Percentiles rank a stretch among this genome's conserved stretches.
phyloP scores from a whole-genome alignment of 2,888 invertebrate species.

The Helleia helle region DNA sequence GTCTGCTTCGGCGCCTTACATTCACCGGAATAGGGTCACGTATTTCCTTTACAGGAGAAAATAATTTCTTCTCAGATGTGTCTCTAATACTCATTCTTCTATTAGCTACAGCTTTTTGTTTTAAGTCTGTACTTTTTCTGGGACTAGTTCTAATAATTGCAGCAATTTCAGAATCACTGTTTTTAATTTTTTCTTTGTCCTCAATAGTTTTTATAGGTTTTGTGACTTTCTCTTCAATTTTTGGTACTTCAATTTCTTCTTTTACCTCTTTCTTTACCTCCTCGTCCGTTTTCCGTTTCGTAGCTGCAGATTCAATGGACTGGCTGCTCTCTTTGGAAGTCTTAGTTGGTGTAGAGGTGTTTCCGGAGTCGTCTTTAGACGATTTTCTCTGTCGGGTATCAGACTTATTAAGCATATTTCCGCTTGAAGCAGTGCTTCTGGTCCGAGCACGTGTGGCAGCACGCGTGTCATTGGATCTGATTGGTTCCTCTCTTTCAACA shows the following conservation, averaged over 20 bases:
- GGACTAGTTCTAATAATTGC: conserved; percentile 34
- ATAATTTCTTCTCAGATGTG: conserved; percentile 24
- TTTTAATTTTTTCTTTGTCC: conserved; percentile 39
- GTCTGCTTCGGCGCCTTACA: conserved; percentile 27
- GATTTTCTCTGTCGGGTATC: conserved; percentile 69
- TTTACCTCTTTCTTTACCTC: conserved; percentile 63
- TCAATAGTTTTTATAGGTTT: conserved; percentile 31
- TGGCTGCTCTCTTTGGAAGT: conserved; percentile 73
- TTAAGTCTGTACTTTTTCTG: conserved; percentile 36
- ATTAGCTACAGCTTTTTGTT: conserved; percentile 37
- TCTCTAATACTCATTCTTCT: conserved; percentile 34
- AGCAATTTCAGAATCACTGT: conserved; percentile 21
- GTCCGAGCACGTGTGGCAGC: conserved; percentile 77
- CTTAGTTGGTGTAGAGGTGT: conserved; percentile 54
- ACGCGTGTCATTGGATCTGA: conserved; percentile 57
- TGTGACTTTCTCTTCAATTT: conserved; percentile 37
- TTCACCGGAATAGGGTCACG: conserved; percentile 21
- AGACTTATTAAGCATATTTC: conserved; percentile 78
- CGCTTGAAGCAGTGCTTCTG: conserved; percentile 79
- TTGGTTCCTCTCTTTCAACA: conserved; percentile 85
- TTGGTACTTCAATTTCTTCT: conserved; percentile 40
- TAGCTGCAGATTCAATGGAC: conserved; percentile 74
- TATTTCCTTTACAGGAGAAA: conserved; percentile 19
- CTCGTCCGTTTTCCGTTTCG: conserved; percentile 77
- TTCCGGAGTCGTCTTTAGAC: conserved; percentile 50